phyloP scores from a whole-genome alignment of 2,888 invertebrate species.

The Nemoura dubitans region DNA sequence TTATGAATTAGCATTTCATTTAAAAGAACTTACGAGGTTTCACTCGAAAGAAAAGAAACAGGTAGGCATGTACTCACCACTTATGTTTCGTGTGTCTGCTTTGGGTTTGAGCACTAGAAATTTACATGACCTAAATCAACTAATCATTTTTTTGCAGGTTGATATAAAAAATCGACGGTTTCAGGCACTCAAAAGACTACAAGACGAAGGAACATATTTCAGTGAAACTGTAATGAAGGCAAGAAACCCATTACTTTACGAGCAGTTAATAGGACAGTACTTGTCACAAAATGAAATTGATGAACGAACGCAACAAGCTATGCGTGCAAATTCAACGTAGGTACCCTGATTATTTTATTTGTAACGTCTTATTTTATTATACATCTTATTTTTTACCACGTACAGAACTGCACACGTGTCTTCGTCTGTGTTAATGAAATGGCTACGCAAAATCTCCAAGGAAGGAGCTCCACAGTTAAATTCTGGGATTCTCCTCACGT shows the following conservation, averaged over 20 bases:
- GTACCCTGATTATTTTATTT: slow-evolving; percentile 54
- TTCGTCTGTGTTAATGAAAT: too few relatives aligned
- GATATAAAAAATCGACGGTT: slow-evolving; percentile 82
- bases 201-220: slow-evolving; percentile 79
- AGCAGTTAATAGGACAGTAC: slow-evolving; percentile 88
- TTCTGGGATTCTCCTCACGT: too few relatives aligned
- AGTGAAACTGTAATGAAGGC: slow-evolving; percentile 94
- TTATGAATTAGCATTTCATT: slow-evolving; percentile 70
- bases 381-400: too few relatives aligned
- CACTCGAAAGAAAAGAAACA: slow-evolving; percentile 61
- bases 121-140: not conserved
- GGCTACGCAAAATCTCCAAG: too few relatives aligned
- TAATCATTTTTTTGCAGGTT: slow-evolving; percentile 58
- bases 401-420: too few relatives aligned
- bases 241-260: slow-evolving; percentile 88
- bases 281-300: slow-evolving; percentile 79
- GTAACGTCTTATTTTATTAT: slow-evolving; percentile 60
- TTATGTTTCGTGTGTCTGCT: not conserved
- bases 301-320: slow-evolving; percentile 63
- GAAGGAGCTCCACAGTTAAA: too few relatives aligned
- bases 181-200: slow-evolving; percentile 79
- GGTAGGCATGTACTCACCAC: slow-evolving; percentile 47
- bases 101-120: not conserved
- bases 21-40: slow-evolving; percentile 69
- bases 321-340: slow-evolving; percentile 51